phyloP scores from a whole-genome alignment of 2,113 vertebrate genomes.

The Psophia crepitans region DNA sequence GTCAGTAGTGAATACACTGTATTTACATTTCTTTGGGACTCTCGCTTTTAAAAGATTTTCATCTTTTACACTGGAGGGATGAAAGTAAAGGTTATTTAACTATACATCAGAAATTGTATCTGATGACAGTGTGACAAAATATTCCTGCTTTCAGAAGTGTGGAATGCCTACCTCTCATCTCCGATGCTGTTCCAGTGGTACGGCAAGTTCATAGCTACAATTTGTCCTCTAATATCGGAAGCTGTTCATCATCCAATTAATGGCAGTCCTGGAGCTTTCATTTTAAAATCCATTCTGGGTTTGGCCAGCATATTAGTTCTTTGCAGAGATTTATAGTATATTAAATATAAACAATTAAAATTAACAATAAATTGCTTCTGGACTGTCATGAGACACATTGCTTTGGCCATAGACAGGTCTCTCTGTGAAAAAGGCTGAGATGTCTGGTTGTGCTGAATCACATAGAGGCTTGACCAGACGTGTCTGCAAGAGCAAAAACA shows the following conservation, averaged over 20 bases:
- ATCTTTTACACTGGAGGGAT: constrained; percentile 62
- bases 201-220: background rate
- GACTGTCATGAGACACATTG: background rate
- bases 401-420: background rate
- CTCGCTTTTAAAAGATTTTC: constrained; percentile 68
- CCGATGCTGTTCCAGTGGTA: background rate
- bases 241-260: constrained; percentile 7
- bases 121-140: constrained; percentile 37
- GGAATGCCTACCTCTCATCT: background rate
- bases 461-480: background rate
- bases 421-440: background rate
- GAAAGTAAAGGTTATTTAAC: constrained; percentile 74
- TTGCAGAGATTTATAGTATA: background rate
- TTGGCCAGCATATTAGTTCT: background rate
- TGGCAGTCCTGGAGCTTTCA: background rate
- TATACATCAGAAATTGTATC: constrained; percentile 46
- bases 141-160: background rate
- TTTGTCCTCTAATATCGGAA: background rate
- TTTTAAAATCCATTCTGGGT: background rate
- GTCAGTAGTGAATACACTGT: constrained; percentile 66
- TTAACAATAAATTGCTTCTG: background rate
- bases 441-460: background rate
- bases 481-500: background rate
- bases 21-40: constrained; percentile 79
- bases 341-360: background rate